phyloP scores from a whole-genome alignment of 2,888 invertebrate genomes.

The Sphecodes monilicornis region DNA sequence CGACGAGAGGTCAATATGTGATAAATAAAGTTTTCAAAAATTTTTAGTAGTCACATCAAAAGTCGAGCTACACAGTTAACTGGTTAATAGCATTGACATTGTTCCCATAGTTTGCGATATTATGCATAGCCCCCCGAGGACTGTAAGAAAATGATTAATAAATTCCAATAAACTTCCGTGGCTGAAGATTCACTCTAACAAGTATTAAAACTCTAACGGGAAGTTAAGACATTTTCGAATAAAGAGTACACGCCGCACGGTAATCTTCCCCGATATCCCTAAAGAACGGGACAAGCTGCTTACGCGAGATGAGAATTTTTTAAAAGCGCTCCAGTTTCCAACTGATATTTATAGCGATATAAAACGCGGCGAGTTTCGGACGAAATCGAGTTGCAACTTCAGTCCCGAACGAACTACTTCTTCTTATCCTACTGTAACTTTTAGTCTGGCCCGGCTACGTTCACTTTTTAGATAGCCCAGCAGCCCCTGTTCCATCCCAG shows the following conservation, averaged over 20 bases:
- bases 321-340: slow-evolving; percentile 48
- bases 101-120: no score
- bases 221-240: neutral
- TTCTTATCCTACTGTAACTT: slow-evolving; percentile 60
- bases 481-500: slow-evolving; percentile 8
- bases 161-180: neutral
- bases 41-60: no score
- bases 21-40: no score
- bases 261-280: slow-evolving; percentile 5
- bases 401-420: slow-evolving; percentile 37
- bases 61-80: no score
- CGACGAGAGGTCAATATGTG: no score
- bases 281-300: slow-evolving; percentile 33
- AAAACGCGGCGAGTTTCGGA: slow-evolving; percentile 53
- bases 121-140: neutral
- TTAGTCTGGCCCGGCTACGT: slow-evolving; percentile 28
- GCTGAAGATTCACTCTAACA: neutral
- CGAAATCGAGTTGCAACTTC: slow-evolving; percentile 61
- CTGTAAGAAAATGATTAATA: neutral
- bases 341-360: slow-evolving; percentile 62
- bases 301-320: slow-evolving; percentile 39
- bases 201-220: neutral
- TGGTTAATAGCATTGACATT: neutral
- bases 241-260: slow-evolving; percentile 8
- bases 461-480: slow-evolving; percentile 7